These are phyloP conservation scores for Paramisgurnus dabryanus DNA, from an alignment of 2,113 vertebrate species.

Conservation along the genomic window DNA sequence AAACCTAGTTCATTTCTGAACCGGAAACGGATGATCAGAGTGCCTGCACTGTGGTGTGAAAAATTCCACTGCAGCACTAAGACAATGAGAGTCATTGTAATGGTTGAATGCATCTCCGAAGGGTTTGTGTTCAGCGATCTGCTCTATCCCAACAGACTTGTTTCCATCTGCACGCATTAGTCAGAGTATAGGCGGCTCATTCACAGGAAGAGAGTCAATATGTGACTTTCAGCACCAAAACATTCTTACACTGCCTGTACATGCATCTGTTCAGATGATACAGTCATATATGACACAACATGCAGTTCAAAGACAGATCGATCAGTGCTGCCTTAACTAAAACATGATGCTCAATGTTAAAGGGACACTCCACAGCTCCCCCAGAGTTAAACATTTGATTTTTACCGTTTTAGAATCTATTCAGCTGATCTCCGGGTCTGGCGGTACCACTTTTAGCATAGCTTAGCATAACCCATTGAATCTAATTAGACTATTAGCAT, in stretches of 20 bases:
- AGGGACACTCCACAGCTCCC: too few relatives aligned
- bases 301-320: neutral
- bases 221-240: neutral
- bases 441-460: too few relatives aligned
- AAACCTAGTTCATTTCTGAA: too few relatives aligned
- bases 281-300: neutral
- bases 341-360: neutral
- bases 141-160: constrained; percentile 4
- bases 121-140: neutral
- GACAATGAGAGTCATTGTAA: neutral
- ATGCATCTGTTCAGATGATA: neutral
- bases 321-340: constrained; percentile 19
- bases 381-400: too few relatives aligned
- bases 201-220: neutral
- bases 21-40: too few relatives aligned
- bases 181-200: constrained; percentile 1
- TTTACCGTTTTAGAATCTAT: too few relatives aligned
- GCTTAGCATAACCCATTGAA: too few relatives aligned
- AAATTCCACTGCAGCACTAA: too few relatives aligned
- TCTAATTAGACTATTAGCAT: too few relatives aligned
- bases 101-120: neutral
- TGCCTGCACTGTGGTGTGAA: too few relatives aligned
- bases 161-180: constrained; percentile 14
- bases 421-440: too few relatives aligned
- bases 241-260: neutral